Evolutionary conservation across 2,113 vertebrate species (phyloP), one percentile per base, ranked within the genome.

Genomic region (Protobothrops flavoviridis): DNA sequence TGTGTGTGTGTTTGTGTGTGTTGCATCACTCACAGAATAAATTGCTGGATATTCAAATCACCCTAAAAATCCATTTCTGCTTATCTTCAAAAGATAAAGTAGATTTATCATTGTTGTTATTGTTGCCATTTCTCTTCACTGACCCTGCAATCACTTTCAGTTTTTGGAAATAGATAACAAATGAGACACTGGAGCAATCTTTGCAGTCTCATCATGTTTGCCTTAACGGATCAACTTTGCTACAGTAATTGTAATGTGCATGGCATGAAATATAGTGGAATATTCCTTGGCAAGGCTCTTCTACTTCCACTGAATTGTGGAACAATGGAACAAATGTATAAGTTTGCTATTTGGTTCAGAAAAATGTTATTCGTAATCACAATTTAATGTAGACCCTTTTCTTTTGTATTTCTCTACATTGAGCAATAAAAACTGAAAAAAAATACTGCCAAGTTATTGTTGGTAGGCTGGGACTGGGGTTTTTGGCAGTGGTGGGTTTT

Each of bases 1-100:
- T 96, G 95, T 24, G 87, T 96, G 15, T 96, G 94, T 96, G 85
- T 94, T 94, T 97, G 95, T 96, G 95, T 21, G 81, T 96, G n/a
- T 95, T 96, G 90, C 93, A 95, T 96, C 95, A 95, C 53, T 93
- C 74, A 93, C 0, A 6, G 93, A 95, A 94, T 93, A 88, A 97
- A 95, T 90, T 94, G 93, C 96, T 95, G 74, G 95, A 95, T 91
- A 96, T 91, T 95, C 85, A 91, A 93, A n/a, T 92, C 90, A 90
- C 87, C 93, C 91, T 93, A 90, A 95, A 95, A 96, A 94, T 90
- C 26, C 50, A 59, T 90, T 21, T 90, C 89, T 88, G 69, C 15
- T 50, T 61, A 95, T 29, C 43, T 91, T 94, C 85, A 95, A 85
- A 93, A 91, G 92, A 92, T 89, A 90, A 95, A 95, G 33, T 61